A percentile compares a stretch with the other conserved stretches of the same genome.
Evolutionary conservation across 2,797 vertebrate genomes (phyloP).

Genomic region (Pseudochaenichthys georgianus): DNA sequence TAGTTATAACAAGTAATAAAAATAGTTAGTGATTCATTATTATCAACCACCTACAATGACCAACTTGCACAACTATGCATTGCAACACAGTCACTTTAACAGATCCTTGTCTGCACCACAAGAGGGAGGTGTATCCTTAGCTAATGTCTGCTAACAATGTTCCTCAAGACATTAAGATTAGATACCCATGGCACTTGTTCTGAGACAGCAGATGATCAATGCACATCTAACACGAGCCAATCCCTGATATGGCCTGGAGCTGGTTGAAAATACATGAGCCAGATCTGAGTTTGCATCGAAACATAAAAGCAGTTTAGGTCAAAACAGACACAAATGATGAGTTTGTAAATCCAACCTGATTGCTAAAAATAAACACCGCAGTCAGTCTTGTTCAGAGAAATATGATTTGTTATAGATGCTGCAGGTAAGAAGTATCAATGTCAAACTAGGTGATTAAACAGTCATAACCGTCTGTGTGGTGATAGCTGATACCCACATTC

Average conservation of each 20-base stretch:
- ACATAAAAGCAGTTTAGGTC: neutral
- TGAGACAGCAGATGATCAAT: constrained; percentile 11
- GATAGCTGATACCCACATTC: constrained; percentile 31
- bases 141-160: neutral
- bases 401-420: constrained; percentile 21
- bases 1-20: neutral
- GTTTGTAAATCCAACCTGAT: constrained; percentile 4
- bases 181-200: neutral
- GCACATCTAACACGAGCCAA: neutral
- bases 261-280: constrained; percentile 8
- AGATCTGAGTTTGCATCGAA: neutral
- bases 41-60: neutral
- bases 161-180: neutral
- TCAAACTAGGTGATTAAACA: constrained; percentile 33
- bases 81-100: neutral
- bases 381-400: neutral
- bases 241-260: neutral
- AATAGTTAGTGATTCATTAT: neutral
- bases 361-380: constrained; percentile 10
- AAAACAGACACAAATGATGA: neutral
- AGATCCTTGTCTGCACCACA: constrained; percentile 44
- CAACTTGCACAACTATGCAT: neutral
- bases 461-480: constrained; percentile 19
- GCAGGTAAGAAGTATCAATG: constrained; percentile 13
- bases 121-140: constrained; percentile 56